Conservation (phyloP, 2,113 vertebrate genomes). For the Myrmecophaga tridactyla region DNA sequence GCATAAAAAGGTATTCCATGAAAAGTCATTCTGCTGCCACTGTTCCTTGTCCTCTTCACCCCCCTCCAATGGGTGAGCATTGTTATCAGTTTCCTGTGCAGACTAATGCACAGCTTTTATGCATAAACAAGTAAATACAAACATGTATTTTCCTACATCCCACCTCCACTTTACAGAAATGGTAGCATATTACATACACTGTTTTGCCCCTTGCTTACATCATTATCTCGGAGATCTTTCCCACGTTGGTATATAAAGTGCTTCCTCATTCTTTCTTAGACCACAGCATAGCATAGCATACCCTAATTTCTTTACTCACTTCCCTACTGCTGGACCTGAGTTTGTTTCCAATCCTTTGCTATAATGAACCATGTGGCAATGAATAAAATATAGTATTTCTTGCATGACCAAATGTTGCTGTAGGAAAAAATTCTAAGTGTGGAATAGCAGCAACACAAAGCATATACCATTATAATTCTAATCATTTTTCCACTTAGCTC, state of each 20-base stretch:
- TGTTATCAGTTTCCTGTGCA: neutral
- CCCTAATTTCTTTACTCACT: neutral
- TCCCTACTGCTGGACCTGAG: neutral
- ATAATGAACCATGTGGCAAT: neutral
- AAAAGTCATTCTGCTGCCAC: neutral
- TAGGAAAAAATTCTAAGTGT: constrained; percentile 14
- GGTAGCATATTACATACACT: neutral
- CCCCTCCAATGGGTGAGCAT: neutral
- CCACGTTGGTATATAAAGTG: neutral
- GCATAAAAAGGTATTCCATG: neutral
- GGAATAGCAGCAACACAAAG: neutral
- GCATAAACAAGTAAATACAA: neutral
- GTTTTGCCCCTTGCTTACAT: neutral
- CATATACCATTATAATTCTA: constrained; percentile 11
- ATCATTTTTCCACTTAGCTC: constrained; percentile 23
- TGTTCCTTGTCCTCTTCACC: neutral
- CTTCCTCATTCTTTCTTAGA: neutral
- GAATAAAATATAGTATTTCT: constrained; percentile 17
- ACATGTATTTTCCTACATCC: neutral
- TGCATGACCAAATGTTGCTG: neutral
- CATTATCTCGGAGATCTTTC: neutral
- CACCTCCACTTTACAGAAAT: neutral
- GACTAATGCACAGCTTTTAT: neutral
- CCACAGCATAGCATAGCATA: neutral
- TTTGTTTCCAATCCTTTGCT: constrained; percentile 1